Evolutionary conservation across 2,888 invertebrate genomes (phyloP), one percentile per base, ranked within the genome.

Genomic region (Cecidostiba fungosa): DNA sequence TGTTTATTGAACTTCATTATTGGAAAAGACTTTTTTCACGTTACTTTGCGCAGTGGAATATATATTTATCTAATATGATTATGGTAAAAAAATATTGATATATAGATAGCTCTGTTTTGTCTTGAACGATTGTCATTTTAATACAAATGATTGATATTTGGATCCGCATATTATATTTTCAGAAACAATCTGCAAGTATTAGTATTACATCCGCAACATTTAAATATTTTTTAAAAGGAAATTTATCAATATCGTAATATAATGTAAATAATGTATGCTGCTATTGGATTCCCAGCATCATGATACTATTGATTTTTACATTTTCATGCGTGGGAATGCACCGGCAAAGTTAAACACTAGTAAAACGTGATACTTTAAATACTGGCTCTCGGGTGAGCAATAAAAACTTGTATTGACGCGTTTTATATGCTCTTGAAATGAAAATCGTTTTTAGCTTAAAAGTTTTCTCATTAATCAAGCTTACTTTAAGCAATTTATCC

Each of bases 341-440:
- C 23, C 66, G 43, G 43, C 62, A 14, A 84, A 80, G 86, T 86
- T 82, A 76, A 82, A 79, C 76, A 82, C 84, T 79, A 82, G 76
- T 86, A 82, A 86, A 84, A 84, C 70, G 81, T 82, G 79, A 86
- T 84, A 82, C 79, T 86, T 86, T 78, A 82, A 86, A 82, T 82
- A 84, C 74, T 74, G 62, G 76, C 79, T 78, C 73, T 86, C 79
- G 32, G 50, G 50, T 16, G 84, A 73, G 81, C 76, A 84, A 86
- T 84, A 86, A 86, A 86, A 86, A 77, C 77, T 86, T 76, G 80
- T 80, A 86, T 83, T 86, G 80, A 66, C 62, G 83, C 77, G 59
- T 83, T 86, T 86, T 80, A 80, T 83, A 73, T 23, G 66, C 73
- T 83, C 80, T 86, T 72, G 70, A 83, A 83, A 83, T 83, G 77